phyloP scores from a whole-genome alignment of 1,140 invertebrate species.

The Drosophila bocki region DNA sequence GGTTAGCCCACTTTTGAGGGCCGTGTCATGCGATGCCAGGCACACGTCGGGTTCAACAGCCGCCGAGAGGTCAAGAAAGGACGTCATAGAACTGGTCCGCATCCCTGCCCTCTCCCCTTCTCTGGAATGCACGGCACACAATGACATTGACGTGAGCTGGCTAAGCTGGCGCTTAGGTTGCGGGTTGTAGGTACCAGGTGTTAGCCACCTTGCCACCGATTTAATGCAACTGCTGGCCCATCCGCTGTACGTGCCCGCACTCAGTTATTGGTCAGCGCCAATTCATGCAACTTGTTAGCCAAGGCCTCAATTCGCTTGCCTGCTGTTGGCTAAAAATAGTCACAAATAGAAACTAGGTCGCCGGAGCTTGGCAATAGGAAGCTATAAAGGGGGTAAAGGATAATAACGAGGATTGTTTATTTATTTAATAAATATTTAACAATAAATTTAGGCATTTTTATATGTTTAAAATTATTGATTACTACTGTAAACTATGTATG shows the following conservation, averaged over 20 bases:
- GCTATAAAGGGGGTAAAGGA: neutral
- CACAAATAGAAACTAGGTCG: slow-evolving; percentile 56
- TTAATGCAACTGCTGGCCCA: slow-evolving; percentile 21
- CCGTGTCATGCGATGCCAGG: slow-evolving; percentile 18
- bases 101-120: neutral
- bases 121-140: slow-evolving; percentile 37
- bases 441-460: neutral
- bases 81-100: slow-evolving; percentile 38
- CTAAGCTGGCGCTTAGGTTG: slow-evolving; percentile 3
- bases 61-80: slow-evolving; percentile 34
- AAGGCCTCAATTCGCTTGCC: slow-evolving; percentile 33
- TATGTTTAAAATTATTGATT: neutral
- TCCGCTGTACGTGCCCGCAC: slow-evolving; percentile 39
- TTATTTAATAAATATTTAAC: neutral
- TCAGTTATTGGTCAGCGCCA: slow-evolving; percentile 44
- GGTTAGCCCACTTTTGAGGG: slow-evolving; percentile 31
- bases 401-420: neutral
- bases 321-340: slow-evolving; percentile 31
- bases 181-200: neutral
- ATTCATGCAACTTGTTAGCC: slow-evolving; percentile 27
- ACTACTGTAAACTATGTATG: neutral
- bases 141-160: slow-evolving; percentile 40
- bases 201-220: neutral
- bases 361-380: slow-evolving; percentile 35
- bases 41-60: slow-evolving; percentile 22